Base-by-base conservation (phyloP, 2,797 vertebrate species). In the Chelidonichthys spinosus region DNA sequence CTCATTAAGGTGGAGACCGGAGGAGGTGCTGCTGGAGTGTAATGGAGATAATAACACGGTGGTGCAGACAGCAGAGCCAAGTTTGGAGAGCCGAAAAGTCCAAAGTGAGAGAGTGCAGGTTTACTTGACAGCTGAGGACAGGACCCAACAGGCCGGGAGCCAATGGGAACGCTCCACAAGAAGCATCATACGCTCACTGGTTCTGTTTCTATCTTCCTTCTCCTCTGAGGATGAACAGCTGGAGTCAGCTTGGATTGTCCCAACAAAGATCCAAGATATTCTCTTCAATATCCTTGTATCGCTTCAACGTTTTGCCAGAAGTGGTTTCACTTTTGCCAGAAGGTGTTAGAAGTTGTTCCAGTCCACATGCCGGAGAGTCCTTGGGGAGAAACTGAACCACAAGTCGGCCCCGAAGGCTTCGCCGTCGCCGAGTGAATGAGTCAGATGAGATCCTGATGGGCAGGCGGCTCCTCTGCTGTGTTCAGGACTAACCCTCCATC, bases 11-110 rank as follows among this genome's bases (percentile, higher is more conserved):
- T 83, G 79, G 79, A 83, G 85, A 79, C 59, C 6, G 47, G 71
- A 88, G 88, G 85, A 88, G 88, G 68, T 69, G 82, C 76, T 69
- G 66, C 62, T 85, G 84, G 78, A 85, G 77, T 87, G 79, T 90
- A 90, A 92, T 93, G 69, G 60, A 84, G 85, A 88, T 92, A 93
- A 94, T 94, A 80, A 92, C 87, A 91, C 62, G 64, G 71, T 87
- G 85, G 66, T 72, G 61, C 74, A 65, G 74, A 67, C 86, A 88
- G 87, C 87, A 36, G 56, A 76, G 85, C 79, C 81, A 72, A 76
- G 88, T 64, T 84, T 25, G 25, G 75, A 66, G 79, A 87, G 82
- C 76, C 52, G 76, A 60, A 79, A 73, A 81, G 83, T 85, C 85
- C 25, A 25, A 25, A 25, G 25, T 25, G 25, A 25, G 25, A 70